Evolutionary conservation across 2,888 invertebrate genomes (phyloP).

Genomic region (Cataglyphis rosenhaueri): DNA sequence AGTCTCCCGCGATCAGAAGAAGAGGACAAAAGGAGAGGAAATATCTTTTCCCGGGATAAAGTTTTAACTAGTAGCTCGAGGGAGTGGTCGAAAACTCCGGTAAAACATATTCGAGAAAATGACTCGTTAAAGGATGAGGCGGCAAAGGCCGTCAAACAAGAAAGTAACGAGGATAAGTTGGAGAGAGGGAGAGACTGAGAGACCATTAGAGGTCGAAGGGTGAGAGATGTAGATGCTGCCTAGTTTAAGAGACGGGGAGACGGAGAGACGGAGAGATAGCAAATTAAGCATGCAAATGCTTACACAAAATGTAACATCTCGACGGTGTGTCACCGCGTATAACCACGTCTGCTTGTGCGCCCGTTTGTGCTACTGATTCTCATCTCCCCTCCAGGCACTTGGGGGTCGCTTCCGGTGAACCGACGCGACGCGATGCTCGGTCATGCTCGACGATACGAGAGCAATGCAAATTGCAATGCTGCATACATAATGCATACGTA

Average conservation of each 20-base stretch:
- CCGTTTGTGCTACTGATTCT: constrained; percentile 53
- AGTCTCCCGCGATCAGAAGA: background rate
- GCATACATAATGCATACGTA: constrained; percentile 76
- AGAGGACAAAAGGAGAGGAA: constrained; percentile 33
- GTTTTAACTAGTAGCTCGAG: constrained; percentile 70
- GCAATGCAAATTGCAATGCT: constrained; percentile 76
- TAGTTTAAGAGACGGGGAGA: constrained; percentile 14
- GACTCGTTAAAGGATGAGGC: constrained; percentile 69
- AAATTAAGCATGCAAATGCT: constrained; percentile 77
- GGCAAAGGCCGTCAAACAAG: constrained; percentile 19
- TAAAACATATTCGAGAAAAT: constrained; percentile 63
- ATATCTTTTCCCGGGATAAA: constrained; percentile 67
- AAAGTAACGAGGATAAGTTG: constrained; percentile 9
- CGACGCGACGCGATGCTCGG: constrained; percentile 20
- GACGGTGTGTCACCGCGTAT: constrained; percentile 45
- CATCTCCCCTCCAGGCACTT: background rate
- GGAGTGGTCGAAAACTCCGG: constrained; percentile 39
- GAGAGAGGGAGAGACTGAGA: background rate
- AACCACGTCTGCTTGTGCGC: constrained; percentile 32
- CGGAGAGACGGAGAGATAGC: constrained; percentile 26
- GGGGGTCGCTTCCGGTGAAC: constrained; percentile 11
- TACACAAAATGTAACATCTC: constrained; percentile 68
- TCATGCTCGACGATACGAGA: constrained; percentile 56
- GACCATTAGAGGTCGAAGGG: background rate
- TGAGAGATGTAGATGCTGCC: background rate